Conservation (phyloP, 1,140 invertebrate genomes). For the Listronotus oregonensis region DNA sequence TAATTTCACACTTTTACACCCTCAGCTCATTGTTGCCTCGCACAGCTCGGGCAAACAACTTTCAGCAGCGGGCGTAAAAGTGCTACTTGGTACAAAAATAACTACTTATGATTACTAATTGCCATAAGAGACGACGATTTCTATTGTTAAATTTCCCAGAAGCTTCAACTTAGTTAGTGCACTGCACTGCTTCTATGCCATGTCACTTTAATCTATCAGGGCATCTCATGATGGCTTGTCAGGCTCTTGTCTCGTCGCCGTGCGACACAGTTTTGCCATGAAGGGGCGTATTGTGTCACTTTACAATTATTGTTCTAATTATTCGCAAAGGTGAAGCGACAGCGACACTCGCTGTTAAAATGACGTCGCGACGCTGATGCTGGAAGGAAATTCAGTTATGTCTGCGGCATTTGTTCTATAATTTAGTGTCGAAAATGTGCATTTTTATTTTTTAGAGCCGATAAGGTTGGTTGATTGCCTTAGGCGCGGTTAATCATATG, state of each 20-base stretch:
- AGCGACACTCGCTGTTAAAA: constrained; percentile 27
- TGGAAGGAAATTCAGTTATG: constrained; percentile 24
- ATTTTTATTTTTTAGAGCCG: not conserved
- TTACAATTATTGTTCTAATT: constrained; percentile 38
- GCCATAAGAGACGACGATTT: too few relatives aligned
- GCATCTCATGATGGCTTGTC: constrained; percentile 24
- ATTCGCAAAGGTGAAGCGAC: constrained; percentile 32
- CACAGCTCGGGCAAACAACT: too few relatives aligned
- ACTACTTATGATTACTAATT: too few relatives aligned
- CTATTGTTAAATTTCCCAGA: too few relatives aligned
- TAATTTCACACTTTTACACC: too few relatives aligned
- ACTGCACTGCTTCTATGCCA: constrained; percentile 14
- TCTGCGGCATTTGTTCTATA: not conserved
- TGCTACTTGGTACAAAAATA: too few relatives aligned
- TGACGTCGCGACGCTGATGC: constrained; percentile 11
- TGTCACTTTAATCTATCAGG: constrained; percentile 36
- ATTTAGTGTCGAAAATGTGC: not conserved
- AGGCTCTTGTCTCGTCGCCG: constrained; percentile 15
- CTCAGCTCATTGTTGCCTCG: too few relatives aligned
- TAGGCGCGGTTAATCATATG: too few relatives aligned
- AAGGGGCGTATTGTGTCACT: constrained; percentile 37
- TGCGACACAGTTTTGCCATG: constrained; percentile 31
- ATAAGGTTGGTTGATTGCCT: too few relatives aligned
- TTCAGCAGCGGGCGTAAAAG: too few relatives aligned
- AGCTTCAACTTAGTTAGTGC: too few relatives aligned